Evolutionary conservation across 2,888 invertebrate species (phyloP), one percentile per base, ranked within the genome.

Genomic region (Pilophorus perplexus): DNA sequence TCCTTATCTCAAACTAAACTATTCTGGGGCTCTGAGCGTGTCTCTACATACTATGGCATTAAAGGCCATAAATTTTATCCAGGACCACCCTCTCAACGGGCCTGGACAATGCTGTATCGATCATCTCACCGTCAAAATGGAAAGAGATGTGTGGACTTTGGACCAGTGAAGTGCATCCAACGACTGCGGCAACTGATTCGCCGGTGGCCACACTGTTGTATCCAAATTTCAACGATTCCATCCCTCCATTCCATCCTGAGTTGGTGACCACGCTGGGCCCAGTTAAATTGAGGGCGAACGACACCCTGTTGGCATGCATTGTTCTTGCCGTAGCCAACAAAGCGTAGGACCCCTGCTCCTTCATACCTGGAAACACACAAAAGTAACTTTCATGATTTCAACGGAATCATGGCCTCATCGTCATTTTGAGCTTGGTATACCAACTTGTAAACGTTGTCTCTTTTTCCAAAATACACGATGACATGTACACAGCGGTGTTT

Each of bases 111-210:
- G n/a, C n/a, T n/a, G n/a, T n/a, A n/a, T n/a, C n/a, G n/a, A n/a
- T n/a, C n/a, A n/a, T n/a, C n/a, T n/a, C n/a, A 67, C 83, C 83
- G 37, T 86, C 78, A 64, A 81, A 97, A 79, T 95, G 94, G 44
- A 93, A 78, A 0, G 94, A 89, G 0, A 90, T 87, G 70, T 86
- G 88, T 23, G 95, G 93, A 79, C 84, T 83, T 46, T 85, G 74
- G 37, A 83, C 82, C 12, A 84, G 73, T 71, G 79, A 82, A 22
- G 79, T 77, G 5, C 83, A 83, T 3, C 81, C 83, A 5, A 85
- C 83, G 50, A 85, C 76, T 2, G 84, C 84, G n/a, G 81, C 77
- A 69, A 83, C 81, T 74, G 82, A 82, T 38, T 71, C 64, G 1
- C 75, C n/a, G 16, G 62, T 68, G 28, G 77, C 73, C 25, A 82